Evolutionary conservation across 2,797 vertebrate species (phyloP), one percentile per base, ranked within the genome.

Genomic region (Caiman crocodilus): DNA sequence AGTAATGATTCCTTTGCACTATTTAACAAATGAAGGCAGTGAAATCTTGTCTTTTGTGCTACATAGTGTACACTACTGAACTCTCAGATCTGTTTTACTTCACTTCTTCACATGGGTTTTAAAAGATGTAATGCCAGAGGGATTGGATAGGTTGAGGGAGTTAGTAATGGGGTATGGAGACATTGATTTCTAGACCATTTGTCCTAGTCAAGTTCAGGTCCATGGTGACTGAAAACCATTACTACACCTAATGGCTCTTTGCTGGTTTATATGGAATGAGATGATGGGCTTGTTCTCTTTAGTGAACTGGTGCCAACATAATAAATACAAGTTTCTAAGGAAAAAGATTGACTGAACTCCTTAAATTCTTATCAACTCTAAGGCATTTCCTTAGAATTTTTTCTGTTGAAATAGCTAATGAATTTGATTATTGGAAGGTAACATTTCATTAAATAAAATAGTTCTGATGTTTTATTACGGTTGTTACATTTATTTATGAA

Each of bases 161-260:
- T 69, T 90, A 88, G 7, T 42, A 15, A 25, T 25, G 56, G 59
- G 28, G 20, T 69, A 69, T 21, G 30, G 35, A 32, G 32, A 88
- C 76, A 17, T 3, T 50, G 50, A 81, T 90, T 94, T 92, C 75
- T 75, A 88, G 58, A 78, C 67, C 73, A 76, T 86, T 93, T 90
- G 64, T 86, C 59, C 77, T 75, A 30, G 15, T 25, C 74, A 50
- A 76, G n/a, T 71, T 88, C n/a, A 64, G 14, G 9, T 79, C 42
- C 15, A 26, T 17, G 67, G 65, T 61, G n/a, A 16, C 63, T 82
- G 58, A 93, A 85, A 90, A 65, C 3, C 30, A 1, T 74, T 16
- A 30, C 59, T 55, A 32, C 16, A 50, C 79, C 42, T 50, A 79
- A 81, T 59, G 56, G 82, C 80, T 56, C 59, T 79, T 60, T 85